A percentile compares a stretch with the other conserved stretches of the same genome.
Conservation (phyloP, 2,113 vertebrate species). For the Ifrita kowaldi region DNA sequence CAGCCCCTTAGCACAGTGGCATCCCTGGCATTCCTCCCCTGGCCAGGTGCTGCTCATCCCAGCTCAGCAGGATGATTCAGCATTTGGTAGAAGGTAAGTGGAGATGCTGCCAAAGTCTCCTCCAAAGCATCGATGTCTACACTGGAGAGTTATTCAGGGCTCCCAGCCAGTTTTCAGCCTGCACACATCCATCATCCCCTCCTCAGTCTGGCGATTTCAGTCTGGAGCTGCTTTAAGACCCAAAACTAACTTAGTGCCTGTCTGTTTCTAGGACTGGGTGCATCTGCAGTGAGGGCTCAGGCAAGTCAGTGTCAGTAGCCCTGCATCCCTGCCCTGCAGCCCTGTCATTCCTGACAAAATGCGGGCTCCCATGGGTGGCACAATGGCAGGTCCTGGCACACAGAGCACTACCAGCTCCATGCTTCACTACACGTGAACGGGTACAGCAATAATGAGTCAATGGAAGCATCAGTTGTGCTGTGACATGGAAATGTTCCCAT, state of each 20-base stretch:
- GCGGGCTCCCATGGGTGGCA: background rate
- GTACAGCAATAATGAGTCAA: background rate
- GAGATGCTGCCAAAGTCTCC: background rate
- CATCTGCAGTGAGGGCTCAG: background rate
- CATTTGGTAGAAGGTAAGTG: fast-evolving
- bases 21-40: background rate
- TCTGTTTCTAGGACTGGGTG: background rate
- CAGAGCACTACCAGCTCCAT: fast-evolving
- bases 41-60: background rate
- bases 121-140: background rate
- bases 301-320: background rate
- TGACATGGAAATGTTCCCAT: background rate
- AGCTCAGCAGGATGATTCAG: slow-evolving; percentile 32
- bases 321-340: background rate
- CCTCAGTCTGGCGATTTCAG: background rate
- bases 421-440: background rate
- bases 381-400: background rate
- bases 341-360: no score
- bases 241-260: fast-evolving
- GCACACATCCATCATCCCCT: background rate
- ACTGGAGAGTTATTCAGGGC: background rate
- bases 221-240: background rate
- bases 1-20: background rate
- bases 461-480: background rate
- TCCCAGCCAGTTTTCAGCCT: background rate